phyloP scores from a whole-genome alignment of 2,888 invertebrate genomes.

The Pollenia amentaria region DNA sequence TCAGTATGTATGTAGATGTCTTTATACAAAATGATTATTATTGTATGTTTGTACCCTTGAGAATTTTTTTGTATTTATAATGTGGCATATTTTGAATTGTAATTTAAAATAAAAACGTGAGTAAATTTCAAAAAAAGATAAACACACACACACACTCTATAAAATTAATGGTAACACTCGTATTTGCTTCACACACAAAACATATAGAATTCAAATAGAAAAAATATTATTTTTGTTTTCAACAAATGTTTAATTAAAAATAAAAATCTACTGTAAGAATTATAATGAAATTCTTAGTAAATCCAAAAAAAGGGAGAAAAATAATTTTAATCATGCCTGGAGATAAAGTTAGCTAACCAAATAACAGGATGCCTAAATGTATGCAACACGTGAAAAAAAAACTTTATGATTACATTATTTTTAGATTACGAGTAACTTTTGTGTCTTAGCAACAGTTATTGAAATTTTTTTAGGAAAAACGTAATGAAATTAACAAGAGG shows the following conservation, averaged over 20 bases:
- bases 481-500: no score
- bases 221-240: not conserved
- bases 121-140: slow-evolving; percentile 40
- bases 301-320: not conserved
- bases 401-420: not conserved
- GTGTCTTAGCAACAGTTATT: not conserved
- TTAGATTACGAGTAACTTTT: not conserved
- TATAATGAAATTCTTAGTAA: slow-evolving; percentile 3
- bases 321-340: not conserved
- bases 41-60: slow-evolving; percentile 33
- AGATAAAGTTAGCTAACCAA: not conserved
- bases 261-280: slow-evolving; percentile 7
- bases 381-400: slow-evolving; percentile 23
- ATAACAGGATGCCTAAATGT: not conserved
- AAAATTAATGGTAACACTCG: slow-evolving; percentile 9
- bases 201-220: not conserved
- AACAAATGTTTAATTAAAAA: slow-evolving; percentile 33
- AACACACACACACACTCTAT: not conserved
- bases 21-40: not conserved
- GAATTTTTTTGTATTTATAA: slow-evolving; percentile 7
- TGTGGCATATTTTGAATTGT: slow-evolving; percentile 57
- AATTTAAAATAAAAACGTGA: slow-evolving; percentile 62
- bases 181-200: not conserved
- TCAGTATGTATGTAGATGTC: not conserved
- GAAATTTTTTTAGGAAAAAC: no score